A percentile compares a stretch with the other conserved stretches of the same genome.
These are phyloP conservation scores for Trachops cirrhosus DNA, from an alignment of 2,797 vertebrate species.

Conservation along the genomic window DNA sequence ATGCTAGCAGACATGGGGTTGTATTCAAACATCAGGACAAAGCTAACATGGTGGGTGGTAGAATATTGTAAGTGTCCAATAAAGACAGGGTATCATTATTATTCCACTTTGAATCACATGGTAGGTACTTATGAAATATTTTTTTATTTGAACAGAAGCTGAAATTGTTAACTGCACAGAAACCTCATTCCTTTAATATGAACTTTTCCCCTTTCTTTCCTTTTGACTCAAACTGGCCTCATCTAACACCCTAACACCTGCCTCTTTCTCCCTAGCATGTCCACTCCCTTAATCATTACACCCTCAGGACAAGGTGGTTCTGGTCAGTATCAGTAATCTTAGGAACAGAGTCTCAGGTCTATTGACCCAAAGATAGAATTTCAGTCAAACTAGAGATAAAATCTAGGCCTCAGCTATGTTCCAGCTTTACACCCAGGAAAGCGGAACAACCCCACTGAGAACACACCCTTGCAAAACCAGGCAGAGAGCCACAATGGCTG, in stretches of 20 bases:
- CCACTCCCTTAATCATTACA: background rate
- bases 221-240: background rate
- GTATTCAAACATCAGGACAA: background rate
- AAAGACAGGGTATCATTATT: background rate
- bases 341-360: background rate
- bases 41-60: background rate
- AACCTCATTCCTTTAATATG: background rate
- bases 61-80: background rate
- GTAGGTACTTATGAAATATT: background rate
- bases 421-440: background rate
- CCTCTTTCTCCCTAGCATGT: background rate
- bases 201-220: background rate
- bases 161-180: background rate
- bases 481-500: background rate
- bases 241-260: background rate
- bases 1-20: background rate
- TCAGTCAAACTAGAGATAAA: background rate
- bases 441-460: background rate
- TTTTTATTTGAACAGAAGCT: background rate
- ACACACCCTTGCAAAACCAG: background rate
- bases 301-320: background rate
- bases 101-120: conserved; percentile 11
- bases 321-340: background rate
- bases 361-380: background rate
- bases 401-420: background rate